Conservation (phyloP, 2,113 vertebrate species). For the Synodontis membranacea region DNA sequence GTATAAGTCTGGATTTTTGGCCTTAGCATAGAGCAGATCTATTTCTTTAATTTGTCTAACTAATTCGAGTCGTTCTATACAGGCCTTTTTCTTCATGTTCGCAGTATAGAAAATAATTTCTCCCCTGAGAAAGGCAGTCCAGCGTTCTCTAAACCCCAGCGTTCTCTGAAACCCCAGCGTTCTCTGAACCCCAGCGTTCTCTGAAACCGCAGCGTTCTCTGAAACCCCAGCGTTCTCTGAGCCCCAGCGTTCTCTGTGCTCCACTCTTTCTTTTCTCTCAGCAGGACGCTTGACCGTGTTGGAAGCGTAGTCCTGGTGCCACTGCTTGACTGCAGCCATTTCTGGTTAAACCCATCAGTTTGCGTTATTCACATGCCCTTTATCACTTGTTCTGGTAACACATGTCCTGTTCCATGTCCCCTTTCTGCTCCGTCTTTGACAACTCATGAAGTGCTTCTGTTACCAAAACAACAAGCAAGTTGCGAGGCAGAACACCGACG, state of each 20-base stretch:
- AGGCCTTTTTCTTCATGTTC: no score
- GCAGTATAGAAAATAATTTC: no score
- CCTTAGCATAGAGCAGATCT: no score
- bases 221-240: background rate
- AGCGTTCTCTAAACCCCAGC: background rate
- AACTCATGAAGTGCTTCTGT: slow-evolving; percentile 4
- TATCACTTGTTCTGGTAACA: background rate
- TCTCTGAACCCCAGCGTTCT: background rate
- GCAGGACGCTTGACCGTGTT: background rate
- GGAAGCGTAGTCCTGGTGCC: background rate
- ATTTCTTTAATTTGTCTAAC: no score
- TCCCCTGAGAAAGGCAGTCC: no score
- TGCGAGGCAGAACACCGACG: background rate
- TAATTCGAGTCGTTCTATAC: no score
- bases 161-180: background rate
- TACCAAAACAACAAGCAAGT: background rate
- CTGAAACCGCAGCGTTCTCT: background rate
- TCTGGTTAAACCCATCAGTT: background rate
- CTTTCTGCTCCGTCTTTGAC: background rate
- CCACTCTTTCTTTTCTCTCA: background rate
- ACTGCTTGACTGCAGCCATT: background rate
- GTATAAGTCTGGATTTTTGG: no score
- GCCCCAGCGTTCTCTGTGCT: background rate
- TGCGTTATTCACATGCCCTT: background rate
- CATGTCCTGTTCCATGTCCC: background rate